Base-by-base conservation (phyloP, 2,888 invertebrate species). In the Neoitamus cyanurus region DNA sequence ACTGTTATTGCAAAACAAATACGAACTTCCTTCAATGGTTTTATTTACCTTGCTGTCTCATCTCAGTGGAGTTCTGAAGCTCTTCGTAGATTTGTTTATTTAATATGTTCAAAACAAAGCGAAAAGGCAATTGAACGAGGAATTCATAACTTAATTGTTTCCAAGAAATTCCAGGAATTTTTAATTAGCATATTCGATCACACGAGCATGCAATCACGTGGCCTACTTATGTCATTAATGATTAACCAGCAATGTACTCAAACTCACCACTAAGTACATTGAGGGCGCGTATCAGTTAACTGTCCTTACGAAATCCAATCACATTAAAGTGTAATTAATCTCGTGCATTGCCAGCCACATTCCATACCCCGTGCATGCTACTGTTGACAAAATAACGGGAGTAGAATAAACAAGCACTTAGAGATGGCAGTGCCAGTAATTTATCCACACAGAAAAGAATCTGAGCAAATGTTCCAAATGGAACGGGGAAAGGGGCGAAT, bases 281-380 rank as follows among this genome's bases (percentile, higher is more conserved):
- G 58, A 25, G 20, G 20, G 25, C 20, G 58, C 9, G 58, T 58
- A 58, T 25, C 58, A 58, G 25, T 20, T 6, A 15, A 25, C 1
- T 58, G 25, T 25, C 58, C 58, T 58, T 58, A 58, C 1, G 25
- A 7, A 58, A 58, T 58, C 58, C 58, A 58, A 58, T 58, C 20
- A 58, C 58, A 58, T 58, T 58, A 58, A 70, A 70, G 34, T 70
- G 70, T 70, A 70, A 70, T 70, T 34, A 70, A 70, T 70, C 70
- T 70, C 20, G 25, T 58, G 58, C 25, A 31, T 70, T 30, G 31
- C 31, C 9, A 31, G 31, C 25, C 7, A 11, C 25, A 15, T 9
- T 70, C 9, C 2, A 70, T 2, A 25, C 70, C 70, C 34, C 4
- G 31, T 25, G n/a, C 7, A 11, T 37, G 36, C 25, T 25, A 15